These are phyloP conservation scores for Drosophila pectinifera DNA, from an alignment of 1,140 invertebrate species.

Conservation along the genomic window DNA sequence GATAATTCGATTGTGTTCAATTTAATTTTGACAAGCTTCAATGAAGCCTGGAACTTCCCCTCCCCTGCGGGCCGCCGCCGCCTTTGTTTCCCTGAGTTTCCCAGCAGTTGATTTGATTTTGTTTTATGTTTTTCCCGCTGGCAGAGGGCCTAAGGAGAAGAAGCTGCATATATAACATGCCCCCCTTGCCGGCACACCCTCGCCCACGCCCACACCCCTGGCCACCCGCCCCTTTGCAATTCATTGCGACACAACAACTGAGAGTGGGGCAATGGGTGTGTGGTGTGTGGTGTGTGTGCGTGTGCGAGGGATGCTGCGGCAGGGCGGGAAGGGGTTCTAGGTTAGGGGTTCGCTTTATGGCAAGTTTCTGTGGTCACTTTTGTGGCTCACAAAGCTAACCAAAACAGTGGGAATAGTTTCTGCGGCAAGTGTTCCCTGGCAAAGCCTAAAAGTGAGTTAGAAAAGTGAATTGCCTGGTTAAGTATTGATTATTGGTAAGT, in stretches of 20 bases:
- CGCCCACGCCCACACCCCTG: slow-evolving; percentile 14
- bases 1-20: slow-evolving; percentile 85
- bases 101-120: slow-evolving; percentile 77
- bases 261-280: slow-evolving; percentile 30
- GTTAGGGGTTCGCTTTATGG: slow-evolving; percentile 4
- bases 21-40: slow-evolving; percentile 85
- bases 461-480: background rate
- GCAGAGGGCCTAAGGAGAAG: slow-evolving; percentile 33
- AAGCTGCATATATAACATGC: slow-evolving; percentile 34
- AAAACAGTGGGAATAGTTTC: slow-evolving; percentile 36
- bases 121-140: slow-evolving; percentile 79
- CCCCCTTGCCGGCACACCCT: slow-evolving; percentile 6
- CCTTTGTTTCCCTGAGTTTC: slow-evolving; percentile 20
- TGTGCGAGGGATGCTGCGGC: slow-evolving; percentile 7
- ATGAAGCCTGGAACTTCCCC: slow-evolving; percentile 47
- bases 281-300: slow-evolving; percentile 1
- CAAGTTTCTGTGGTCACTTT: slow-evolving; percentile 72
- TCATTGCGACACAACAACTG: slow-evolving; percentile 54
- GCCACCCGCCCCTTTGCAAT: slow-evolving; percentile 37
- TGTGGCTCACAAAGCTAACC: slow-evolving; percentile 50
- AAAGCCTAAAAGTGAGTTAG: background rate
- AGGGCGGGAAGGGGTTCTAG: slow-evolving; percentile 12
- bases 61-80: background rate
- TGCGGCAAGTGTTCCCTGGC: slow-evolving; percentile 6
- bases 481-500: background rate